Percentiles rank a stretch among this genome's conserved stretches.
Evolutionary conservation across 2,888 invertebrate genomes (phyloP).

Genomic region (Conistra vaccinii): DNA sequence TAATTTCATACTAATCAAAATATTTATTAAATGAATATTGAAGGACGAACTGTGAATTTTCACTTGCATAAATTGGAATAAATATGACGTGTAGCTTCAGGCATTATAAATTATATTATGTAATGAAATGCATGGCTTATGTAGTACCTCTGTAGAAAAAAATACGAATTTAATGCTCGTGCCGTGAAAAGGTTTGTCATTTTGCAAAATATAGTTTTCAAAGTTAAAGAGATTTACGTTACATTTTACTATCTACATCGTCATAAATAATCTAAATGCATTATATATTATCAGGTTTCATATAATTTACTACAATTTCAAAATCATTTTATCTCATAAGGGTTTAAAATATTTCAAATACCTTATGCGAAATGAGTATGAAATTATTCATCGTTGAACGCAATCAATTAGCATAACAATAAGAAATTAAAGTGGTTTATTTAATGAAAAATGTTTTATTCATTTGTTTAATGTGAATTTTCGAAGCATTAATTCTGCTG

Average conservation of each 20-base stretch:
- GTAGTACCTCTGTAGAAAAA: too few relatives aligned
- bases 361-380: not conserved
- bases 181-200: not conserved
- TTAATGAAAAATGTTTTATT: too few relatives aligned
- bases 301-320: constrained; percentile 7
- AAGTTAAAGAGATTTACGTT: not conserved
- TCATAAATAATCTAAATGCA: not conserved
- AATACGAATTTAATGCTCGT: too few relatives aligned
- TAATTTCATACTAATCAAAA: not conserved
- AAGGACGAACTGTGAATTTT: not conserved
- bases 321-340: not conserved
- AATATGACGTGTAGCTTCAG: not conserved
- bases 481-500: not conserved
- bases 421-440: not conserved
- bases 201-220: not conserved
- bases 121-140: not conserved
- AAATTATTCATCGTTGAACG: constrained; percentile 10
- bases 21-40: not conserved
- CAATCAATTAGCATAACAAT: not conserved
- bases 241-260: not conserved
- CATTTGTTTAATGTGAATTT: not conserved
- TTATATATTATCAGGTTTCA: not conserved
- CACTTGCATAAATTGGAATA: not conserved
- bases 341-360: not conserved
- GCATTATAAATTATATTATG: not conserved